Base-by-base conservation (phyloP, 1,140 invertebrate genomes). In the Caenorhabditis briggsae region DNA sequence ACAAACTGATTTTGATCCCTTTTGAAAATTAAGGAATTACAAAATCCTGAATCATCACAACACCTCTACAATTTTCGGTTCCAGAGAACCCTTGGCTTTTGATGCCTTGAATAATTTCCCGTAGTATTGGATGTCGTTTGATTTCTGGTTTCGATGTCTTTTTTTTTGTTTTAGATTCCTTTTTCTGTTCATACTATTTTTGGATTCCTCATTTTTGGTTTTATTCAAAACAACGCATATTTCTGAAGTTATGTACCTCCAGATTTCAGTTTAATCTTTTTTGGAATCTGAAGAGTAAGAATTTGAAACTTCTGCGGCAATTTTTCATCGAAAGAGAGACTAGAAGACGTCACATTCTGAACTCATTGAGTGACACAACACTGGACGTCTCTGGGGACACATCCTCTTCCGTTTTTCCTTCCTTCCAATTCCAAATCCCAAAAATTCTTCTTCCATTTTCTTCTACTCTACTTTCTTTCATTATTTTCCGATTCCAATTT, bases 401-500 rank as follows among this genome's bases (percentile, higher is more conserved):
- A 33, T 78, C 11, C 8, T 25, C 50, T 46, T 46, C 55, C 33
- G 3, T n/a, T 58, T 61, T 43, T 41, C 58, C 58, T 48, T 61
- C 25, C 55, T 33, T 33, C 33, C 33, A 33, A 33, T 82, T 43
- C 56, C 20, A 55, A 25, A 61, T 12, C 18, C n/a, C 59, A 3
- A 18, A 61, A 61, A 16, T 59, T 83, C 82, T 83, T 83, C 82
- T 20, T 83, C 50, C 16, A 8, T 23, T 61, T 48, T 41, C 14
- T 59, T 41, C 58, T 61, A 14, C 5, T 43, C 20, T 83, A 53
- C 53, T n/a, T n/a, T n/a, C n/a, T n/a, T n/a, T n/a, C n/a, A n/a
- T n/a, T 59, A 59, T 58, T 58, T 20, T 41, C 82, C 82, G 55
- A 61, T 61, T 83, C 70, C 70, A 78, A 78, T 48, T 78, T 83